These are phyloP conservation scores for Erythrocebus patas DNA, from an alignment of 2,113 vertebrate species.

Conservation along the genomic window DNA sequence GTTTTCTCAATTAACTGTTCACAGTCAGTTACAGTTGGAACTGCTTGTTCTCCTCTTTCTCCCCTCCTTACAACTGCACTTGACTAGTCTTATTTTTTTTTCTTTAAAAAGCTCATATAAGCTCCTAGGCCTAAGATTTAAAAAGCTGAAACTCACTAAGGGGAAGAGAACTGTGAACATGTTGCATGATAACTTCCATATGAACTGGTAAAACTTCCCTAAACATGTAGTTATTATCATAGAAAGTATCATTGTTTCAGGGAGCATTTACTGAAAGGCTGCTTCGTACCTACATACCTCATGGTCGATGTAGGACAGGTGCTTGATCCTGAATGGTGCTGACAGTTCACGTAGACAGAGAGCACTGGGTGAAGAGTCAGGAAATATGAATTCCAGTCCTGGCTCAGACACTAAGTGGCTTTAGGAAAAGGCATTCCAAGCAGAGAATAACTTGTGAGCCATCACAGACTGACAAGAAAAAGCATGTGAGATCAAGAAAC, in stretches of 20 bases:
- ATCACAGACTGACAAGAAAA: not conserved
- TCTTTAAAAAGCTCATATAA: not conserved
- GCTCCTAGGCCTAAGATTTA: not conserved
- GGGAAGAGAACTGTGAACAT: not conserved
- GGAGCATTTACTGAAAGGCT: not conserved
- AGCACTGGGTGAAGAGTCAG: not conserved
- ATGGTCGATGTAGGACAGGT: not conserved
- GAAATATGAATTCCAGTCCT: not conserved
- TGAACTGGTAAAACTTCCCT: not conserved
- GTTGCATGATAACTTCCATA: not conserved
- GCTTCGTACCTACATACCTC: not conserved
- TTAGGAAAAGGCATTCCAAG: conserved; percentile 4
- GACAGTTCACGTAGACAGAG: not conserved
- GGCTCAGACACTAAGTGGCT: not conserved
- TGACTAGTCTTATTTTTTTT: no score
- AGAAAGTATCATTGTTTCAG: not conserved
- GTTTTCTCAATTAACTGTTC: no score
- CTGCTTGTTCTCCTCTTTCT: no score
- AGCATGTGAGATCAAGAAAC: not conserved
- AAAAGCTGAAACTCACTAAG: not conserved
- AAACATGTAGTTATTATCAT: not conserved
- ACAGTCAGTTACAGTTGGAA: no score
- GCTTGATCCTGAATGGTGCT: not conserved
- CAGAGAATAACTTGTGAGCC: not conserved
- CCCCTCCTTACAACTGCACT: no score